These are phyloP conservation scores for Acronicta alni DNA, from an alignment of 2,888 invertebrate genomes.

Conservation along the genomic window DNA sequence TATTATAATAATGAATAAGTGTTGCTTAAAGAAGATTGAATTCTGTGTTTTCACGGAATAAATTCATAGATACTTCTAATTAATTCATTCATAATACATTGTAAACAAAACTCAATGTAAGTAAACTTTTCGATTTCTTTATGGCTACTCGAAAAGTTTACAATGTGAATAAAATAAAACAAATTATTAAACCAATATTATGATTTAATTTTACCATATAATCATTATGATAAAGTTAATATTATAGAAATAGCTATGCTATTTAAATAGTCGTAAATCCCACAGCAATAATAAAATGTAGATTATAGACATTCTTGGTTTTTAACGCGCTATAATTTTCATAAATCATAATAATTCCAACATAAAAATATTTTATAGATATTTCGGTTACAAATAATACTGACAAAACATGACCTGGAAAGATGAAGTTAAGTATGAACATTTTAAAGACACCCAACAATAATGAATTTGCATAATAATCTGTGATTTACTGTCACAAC, in stretches of 20 bases:
- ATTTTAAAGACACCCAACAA: background rate
- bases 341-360: slow-evolving; percentile 35
- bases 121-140: no score
- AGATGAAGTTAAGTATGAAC: background rate
- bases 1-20: background rate
- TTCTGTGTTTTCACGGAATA: no score
- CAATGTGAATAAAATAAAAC: background rate
- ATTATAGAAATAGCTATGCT: slow-evolving; percentile 20
- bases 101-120: no score
- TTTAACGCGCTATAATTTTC: slow-evolving; percentile 18
- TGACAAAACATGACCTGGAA: slow-evolving; percentile 15
- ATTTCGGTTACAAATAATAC: slow-evolving; percentile 30
- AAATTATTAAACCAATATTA: background rate
- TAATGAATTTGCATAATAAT: background rate
- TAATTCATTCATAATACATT: no score
- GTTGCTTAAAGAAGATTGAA: background rate
- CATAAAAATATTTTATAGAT: slow-evolving; percentile 24
- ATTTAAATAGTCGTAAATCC: slow-evolving; percentile 28
- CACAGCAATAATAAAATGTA: slow-evolving; percentile 30
- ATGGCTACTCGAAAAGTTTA: background rate
- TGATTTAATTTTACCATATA: background rate
- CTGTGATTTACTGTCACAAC: background rate
- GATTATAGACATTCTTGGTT: slow-evolving; percentile 20
- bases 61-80: no score
- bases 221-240: slow-evolving; percentile 14